phyloP scores from a whole-genome alignment of 2,113 vertebrate genomes.

The Corythornis vintsioides region DNA sequence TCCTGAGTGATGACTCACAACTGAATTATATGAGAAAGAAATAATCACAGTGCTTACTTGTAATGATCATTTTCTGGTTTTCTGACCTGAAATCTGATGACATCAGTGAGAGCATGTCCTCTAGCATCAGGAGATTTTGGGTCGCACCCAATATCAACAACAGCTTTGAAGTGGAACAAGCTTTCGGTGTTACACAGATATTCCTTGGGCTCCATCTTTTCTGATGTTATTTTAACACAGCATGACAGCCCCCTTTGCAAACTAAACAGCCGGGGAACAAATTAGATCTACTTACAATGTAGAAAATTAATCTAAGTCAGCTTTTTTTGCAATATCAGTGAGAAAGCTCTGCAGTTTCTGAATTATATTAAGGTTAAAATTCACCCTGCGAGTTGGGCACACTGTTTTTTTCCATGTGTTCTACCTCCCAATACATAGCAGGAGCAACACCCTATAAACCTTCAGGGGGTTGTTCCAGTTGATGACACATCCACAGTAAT shows the following conservation, averaged over 20 bases:
- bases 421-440: neutral
- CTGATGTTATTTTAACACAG: neutral
- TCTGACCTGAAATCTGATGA: neutral
- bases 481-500: neutral
- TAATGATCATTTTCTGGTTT: neutral
- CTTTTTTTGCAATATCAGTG: neutral
- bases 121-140: neutral
- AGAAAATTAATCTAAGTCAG: neutral
- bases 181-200: neutral
- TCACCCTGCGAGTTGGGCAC: neutral
- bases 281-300: neutral
- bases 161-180: constrained; percentile 17
- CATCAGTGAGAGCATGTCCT: neutral
- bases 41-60: neutral
- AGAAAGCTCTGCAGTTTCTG: neutral
- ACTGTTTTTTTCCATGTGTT: neutral
- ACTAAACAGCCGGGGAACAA: constrained; percentile 17
- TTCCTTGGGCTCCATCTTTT: neutral
- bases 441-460: neutral
- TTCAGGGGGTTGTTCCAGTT: neutral
- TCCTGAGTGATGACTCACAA: neutral
- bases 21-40: neutral
- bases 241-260: neutral
- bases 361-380: constrained; percentile 1
- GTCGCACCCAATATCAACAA: neutral